Evolutionary conservation across 30 jellyfish, hydroid and myxozoan species (phyloP), one percentile per base, ranked within the genome.

Genomic region (Aurelia coerulea): DNA sequence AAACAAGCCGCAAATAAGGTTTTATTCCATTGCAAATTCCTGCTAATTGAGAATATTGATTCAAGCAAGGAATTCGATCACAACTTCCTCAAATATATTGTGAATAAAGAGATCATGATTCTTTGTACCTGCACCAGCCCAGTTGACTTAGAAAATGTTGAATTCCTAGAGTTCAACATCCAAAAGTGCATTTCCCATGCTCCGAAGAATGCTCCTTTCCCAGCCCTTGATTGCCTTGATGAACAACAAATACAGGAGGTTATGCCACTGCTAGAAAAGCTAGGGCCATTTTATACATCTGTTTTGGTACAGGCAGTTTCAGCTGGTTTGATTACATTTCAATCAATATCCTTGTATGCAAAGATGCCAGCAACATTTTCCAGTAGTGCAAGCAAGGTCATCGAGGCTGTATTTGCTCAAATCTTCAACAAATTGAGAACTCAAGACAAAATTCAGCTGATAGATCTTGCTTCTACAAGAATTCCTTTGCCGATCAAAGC

Each of bases 1-100:
- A 66, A 62, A 10, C 73, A 79, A 10, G 89, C 89, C 2, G 89
- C 89, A 1, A 11, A 62, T n/a, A 46, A 50, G 29, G 81, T 65
- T 14, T 53, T 79, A 2, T 63, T 32, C 67, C 79, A 79, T 65
- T 79, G 89, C 68, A 64, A 42, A 1, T 31, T 65, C 10, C 81
- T 79, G 10, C 42, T 79, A 3, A 62, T 79, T 13, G 89, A 79
- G 66, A 74, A 79, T 53, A 29, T 64, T 62, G 89, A 79, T 79
- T 74, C 80, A 15, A 79, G 68, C 51, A 51, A 18, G 31, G 41
- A 41, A 7, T 79, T 79, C 46, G 89, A 65, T 46, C 15, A 34
- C 32, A 64, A 15, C 46, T 79, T 79, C 67, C 65, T 79, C 35
- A 18, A 65, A 11, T 5, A 79, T 5, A 79, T 79, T 29, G 72